Evolutionary conservation across 2,888 invertebrate species (phyloP).

Genomic region (Ganaspis brasiliensis): DNA sequence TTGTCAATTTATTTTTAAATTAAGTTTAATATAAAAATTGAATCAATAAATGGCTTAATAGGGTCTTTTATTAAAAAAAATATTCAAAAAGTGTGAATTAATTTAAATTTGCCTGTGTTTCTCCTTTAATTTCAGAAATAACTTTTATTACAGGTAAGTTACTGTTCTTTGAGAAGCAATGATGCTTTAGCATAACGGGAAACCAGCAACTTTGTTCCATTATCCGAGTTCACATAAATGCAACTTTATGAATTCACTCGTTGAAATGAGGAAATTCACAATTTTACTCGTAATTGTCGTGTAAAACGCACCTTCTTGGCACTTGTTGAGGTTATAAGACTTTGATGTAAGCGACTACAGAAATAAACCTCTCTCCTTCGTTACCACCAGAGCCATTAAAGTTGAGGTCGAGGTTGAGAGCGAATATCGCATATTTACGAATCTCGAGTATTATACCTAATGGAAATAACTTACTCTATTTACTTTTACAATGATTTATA

Average conservation of each 20-base stretch:
- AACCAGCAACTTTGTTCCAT: conserved; percentile 3
- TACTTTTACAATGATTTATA: too few relatives aligned
- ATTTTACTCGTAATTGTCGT: conserved; percentile 20
- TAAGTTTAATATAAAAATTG: too few relatives aligned
- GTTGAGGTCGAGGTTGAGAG: conserved; percentile 15
- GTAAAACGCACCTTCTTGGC: conserved; percentile 26
- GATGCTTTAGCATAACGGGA: conserved; percentile 14
- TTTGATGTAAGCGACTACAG: background rate
- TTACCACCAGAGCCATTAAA: background rate
- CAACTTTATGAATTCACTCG: conserved; percentile 4
- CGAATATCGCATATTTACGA: conserved; percentile 12
- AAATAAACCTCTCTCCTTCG: conserved; percentile 22
- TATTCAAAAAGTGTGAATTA: too few relatives aligned
- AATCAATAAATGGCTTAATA: too few relatives aligned
- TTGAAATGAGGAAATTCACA: conserved; percentile 24
- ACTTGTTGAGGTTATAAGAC: conserved; percentile 22
- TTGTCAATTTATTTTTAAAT: too few relatives aligned
- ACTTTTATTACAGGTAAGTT: background rate
- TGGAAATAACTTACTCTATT: background rate
- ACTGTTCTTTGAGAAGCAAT: conserved; percentile 22
- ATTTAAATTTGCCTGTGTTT: too few relatives aligned
- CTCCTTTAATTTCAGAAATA: background rate
- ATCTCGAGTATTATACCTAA: background rate
- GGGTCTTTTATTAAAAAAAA: too few relatives aligned
- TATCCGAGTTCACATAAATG: conserved; percentile 4